Conservation (phyloP, 2,797 vertebrate genomes). For the Scarus forsteni region DNA sequence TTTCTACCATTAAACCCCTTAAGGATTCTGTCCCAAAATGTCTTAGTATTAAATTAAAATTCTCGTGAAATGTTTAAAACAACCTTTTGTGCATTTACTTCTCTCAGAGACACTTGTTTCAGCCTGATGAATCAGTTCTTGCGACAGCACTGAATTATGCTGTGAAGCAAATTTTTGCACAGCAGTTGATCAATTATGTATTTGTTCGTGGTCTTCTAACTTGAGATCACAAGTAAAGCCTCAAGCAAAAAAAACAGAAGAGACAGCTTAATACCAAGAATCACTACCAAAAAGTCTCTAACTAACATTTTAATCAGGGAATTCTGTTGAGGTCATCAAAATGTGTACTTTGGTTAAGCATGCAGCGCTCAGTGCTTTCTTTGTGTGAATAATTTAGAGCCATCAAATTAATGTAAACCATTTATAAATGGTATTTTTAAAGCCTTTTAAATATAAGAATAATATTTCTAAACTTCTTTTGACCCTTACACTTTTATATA, state of each 20-base stretch:
- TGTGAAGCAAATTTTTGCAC: neutral
- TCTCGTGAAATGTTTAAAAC: neutral
- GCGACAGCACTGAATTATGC: neutral
- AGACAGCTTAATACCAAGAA: neutral
- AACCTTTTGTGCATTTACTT: neutral
- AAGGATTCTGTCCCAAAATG: neutral
- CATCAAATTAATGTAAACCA: neutral
- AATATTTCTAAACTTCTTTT: constrained; percentile 23
- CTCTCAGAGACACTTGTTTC: neutral
- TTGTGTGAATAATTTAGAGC: neutral
- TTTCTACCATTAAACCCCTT: neutral
- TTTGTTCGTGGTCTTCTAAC: neutral
- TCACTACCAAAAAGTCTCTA: neutral
- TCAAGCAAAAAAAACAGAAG: neutral
- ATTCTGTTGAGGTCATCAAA: neutral
- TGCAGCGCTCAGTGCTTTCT: neutral
- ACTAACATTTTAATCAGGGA: too few species aligned
- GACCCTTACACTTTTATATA: constrained; percentile 36
- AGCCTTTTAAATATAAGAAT: constrained; percentile 10
- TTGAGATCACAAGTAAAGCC: neutral
- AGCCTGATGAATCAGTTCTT: neutral
- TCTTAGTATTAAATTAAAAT: neutral
- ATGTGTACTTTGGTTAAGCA: neutral
- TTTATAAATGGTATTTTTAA: neutral
- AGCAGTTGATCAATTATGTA: neutral